These are phyloP conservation scores for Bombus pascuorum DNA, from an alignment of 1,140 invertebrate genomes.

Conservation along the genomic window DNA sequence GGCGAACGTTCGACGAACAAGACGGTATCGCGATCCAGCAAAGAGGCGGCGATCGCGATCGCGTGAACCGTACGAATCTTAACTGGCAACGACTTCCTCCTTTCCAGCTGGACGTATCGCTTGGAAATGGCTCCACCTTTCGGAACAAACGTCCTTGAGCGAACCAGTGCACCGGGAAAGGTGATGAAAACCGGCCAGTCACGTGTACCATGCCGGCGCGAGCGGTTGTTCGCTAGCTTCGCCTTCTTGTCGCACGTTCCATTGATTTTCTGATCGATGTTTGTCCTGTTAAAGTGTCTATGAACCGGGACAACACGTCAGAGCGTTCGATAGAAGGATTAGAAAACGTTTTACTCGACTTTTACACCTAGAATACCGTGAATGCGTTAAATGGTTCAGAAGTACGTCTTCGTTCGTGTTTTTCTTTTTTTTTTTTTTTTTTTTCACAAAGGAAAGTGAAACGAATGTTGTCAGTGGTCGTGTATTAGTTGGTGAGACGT, in stretches of 20 bases:
- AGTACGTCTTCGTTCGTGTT: too few relatives aligned
- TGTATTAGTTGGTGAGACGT: not conserved
- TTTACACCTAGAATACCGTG: too few relatives aligned
- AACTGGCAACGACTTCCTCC: constrained; percentile 55
- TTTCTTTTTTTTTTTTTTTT: too few relatives aligned
- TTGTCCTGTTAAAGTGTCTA: not conserved
- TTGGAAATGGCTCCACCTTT: constrained; percentile 68
- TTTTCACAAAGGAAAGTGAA: not conserved
- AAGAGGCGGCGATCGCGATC: constrained; percentile 21
- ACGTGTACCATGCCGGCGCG: constrained; percentile 68
- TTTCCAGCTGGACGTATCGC: constrained; percentile 50
- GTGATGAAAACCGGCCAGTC: constrained; percentile 72
- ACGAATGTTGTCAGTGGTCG: not conserved
- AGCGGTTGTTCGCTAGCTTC: constrained; percentile 44
- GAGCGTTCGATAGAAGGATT: not conserved
- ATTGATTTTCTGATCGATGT: constrained; percentile 14
- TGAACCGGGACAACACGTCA: not conserved
- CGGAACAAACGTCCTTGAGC: constrained; percentile 68
- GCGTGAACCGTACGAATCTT: constrained; percentile 43
- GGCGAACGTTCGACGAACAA: constrained; percentile 11
- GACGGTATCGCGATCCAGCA: not conserved
- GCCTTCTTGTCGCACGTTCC: constrained; percentile 9
- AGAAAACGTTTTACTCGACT: too few relatives aligned
- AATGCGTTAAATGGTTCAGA: too few relatives aligned
- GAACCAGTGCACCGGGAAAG: constrained; percentile 67